Conservation (phyloP, 1,140 invertebrate species). For the Drosophila pachea region DNA sequence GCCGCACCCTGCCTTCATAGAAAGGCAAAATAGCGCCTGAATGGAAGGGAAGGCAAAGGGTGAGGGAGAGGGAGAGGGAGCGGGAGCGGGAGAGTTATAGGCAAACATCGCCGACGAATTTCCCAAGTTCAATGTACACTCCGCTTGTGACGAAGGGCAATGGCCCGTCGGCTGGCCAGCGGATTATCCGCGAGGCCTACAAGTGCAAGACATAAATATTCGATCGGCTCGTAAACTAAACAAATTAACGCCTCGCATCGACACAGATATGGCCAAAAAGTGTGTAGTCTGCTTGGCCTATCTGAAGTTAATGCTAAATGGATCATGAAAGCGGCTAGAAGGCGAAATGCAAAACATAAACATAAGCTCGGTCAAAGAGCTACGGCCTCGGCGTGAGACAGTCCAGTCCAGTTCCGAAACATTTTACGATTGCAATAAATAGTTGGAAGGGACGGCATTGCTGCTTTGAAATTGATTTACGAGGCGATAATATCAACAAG, state of each 20-base stretch:
- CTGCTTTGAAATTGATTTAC: constrained; percentile 56
- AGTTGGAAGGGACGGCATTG: not conserved
- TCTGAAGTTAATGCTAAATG: constrained; percentile 52
- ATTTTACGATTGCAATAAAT: constrained; percentile 63
- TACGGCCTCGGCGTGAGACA: constrained; percentile 16
- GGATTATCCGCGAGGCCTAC: constrained; percentile 33
- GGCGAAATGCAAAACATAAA: constrained; percentile 35
- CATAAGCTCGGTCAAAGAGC: constrained; percentile 36
- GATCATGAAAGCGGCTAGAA: constrained; percentile 50
- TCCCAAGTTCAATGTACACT: constrained; percentile 60
- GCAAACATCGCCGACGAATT: no score
- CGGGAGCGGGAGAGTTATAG: no score
- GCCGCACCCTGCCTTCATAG: no score
- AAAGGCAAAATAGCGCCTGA: no score
- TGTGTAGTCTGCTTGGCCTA: constrained; percentile 14
- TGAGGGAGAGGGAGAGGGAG: no score
- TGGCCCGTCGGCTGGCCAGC: constrained; percentile 32
- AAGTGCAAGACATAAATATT: constrained; percentile 41
- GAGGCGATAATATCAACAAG: constrained; percentile 51
- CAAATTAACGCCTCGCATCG: constrained; percentile 42
- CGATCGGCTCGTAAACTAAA: constrained; percentile 55
- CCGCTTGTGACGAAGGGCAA: constrained; percentile 24
- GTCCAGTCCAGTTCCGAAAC: constrained; percentile 23
- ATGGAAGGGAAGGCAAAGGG: no score
- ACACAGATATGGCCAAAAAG: not conserved